Evolutionary conservation across 2,797 vertebrate species (phyloP), one percentile per base, ranked within the genome.

Genomic region (Crax fasciolata): DNA sequence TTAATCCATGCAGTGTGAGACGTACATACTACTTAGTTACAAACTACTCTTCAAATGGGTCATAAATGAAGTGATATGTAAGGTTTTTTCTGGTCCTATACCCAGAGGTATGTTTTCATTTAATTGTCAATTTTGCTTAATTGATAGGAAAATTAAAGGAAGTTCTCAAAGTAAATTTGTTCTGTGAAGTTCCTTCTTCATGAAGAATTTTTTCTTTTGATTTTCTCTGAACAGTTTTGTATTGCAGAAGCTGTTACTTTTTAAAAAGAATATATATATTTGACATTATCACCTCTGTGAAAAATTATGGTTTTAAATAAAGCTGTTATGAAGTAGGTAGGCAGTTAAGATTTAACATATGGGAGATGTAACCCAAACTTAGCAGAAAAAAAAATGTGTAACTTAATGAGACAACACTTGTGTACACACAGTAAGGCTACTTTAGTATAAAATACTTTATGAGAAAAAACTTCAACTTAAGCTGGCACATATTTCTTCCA

Each of bases 391-490:
- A 48, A 90, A 62, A 10, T 7, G 25, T 14, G 48, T 68, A 51
- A 91, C 87, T 89, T 86, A 87, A 84, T 90, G 75, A 89, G 78
- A 85, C 87, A 92, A 80, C 35, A 23, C 10, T 81, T 51, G 81
- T 8, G 15, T 90, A 58, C 55, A 52, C 35, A 41, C 66, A 57
- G 66, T 79, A 95, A 87, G 84, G 59, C 44, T 94, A 87, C 54
- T 92, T 89, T 57, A 63, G 48, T 67, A 74, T 80, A 79, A 89
- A 89, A 92, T 84, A 59, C 75, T 95, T 93, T 93, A 75, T 59
- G 82, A 73, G 73, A 95, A 76, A 27, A 76, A 82, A 79, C 73
- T 89, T 25, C 62, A 80, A 78, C 81, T 96, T 96, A 87, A 87
- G 70, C 65, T 94, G 68, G 62, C 55, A 74, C 35, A 39, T 85